Conservation (phyloP, 2,113 vertebrate genomes). For the Corvus hawaiiensis region DNA sequence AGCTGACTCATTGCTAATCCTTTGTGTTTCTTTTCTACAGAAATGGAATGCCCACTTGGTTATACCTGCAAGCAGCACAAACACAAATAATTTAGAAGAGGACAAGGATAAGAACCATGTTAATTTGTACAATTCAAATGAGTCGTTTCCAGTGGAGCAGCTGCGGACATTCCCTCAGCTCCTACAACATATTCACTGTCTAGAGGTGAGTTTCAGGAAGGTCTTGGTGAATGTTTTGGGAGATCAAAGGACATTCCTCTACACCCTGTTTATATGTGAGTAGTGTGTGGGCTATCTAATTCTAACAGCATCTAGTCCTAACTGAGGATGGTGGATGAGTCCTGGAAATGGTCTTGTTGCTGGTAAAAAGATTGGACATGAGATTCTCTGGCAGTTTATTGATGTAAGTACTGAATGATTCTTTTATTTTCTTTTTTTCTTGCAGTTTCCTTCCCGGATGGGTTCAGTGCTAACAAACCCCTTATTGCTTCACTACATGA, state of each 20-base stretch:
- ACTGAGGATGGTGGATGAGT: neutral
- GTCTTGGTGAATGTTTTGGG: neutral
- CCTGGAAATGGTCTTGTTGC: neutral
- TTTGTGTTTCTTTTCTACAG: slow-evolving; percentile 64
- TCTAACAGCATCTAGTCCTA: neutral
- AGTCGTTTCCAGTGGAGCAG: slow-evolving; percentile 78
- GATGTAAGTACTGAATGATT: neutral
- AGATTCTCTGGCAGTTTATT: neutral
- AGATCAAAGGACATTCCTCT: neutral
- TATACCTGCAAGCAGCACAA: slow-evolving; percentile 49
- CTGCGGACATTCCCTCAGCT: slow-evolving; percentile 83
- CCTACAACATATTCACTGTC: slow-evolving; percentile 80
- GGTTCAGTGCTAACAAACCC: slow-evolving; percentile 85
- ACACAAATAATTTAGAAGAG: neutral
- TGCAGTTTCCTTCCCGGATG: slow-evolving; percentile 91
- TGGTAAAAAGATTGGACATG: neutral
- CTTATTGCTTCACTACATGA: slow-evolving; percentile 87
- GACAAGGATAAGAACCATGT: neutral
- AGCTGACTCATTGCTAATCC: neutral
- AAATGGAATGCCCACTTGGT: slow-evolving; percentile 76
- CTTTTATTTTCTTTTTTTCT: neutral
- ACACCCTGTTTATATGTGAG: neutral
- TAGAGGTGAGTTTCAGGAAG: slow-evolving; percentile 79
- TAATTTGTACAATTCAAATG: neutral
- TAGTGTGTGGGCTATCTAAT: neutral